Evolutionary conservation across 2,888 invertebrate genomes (phyloP).

Genomic region (Epistrophella euchroma): DNA sequence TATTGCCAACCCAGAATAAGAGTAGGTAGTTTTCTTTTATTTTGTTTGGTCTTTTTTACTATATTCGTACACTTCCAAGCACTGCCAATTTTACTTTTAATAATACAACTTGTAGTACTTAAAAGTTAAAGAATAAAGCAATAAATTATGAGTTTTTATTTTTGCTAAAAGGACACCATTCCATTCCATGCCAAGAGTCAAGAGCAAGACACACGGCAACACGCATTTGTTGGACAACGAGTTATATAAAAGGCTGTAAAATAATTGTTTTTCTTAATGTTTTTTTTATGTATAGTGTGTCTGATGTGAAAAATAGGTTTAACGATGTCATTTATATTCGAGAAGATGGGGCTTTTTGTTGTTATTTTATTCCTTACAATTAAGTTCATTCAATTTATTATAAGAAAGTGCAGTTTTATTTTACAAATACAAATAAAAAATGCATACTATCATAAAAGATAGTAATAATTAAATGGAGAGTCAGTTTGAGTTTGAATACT

Average conservation of each 20-base stretch:
- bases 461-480: too few relatives aligned
- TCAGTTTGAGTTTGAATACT: too few relatives aligned
- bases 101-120: conserved; percentile 16
- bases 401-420: too few relatives aligned
- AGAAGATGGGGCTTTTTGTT: background rate
- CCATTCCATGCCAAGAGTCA: background rate
- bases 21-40: background rate
- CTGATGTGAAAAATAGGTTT: conserved; percentile 17
- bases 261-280: conserved; percentile 35
- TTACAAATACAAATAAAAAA: too few relatives aligned
- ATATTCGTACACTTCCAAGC: background rate
- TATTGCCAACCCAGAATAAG: conserved; percentile 12
- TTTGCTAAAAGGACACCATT: background rate
- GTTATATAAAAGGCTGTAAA: conserved; percentile 1
- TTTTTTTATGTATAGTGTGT: conserved; percentile 23
- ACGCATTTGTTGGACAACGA: background rate
- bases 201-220: conserved; percentile 7
- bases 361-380: background rate
- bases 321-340: conserved; percentile 34
- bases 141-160: conserved; percentile 33
- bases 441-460: too few relatives aligned
- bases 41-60: background rate
- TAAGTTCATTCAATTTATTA: background rate
- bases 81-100: conserved; percentile 20
- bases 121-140: conserved; percentile 26